phyloP scores from a whole-genome alignment of 2,888 invertebrate genomes.

The Neoscelio sp. region DNA sequence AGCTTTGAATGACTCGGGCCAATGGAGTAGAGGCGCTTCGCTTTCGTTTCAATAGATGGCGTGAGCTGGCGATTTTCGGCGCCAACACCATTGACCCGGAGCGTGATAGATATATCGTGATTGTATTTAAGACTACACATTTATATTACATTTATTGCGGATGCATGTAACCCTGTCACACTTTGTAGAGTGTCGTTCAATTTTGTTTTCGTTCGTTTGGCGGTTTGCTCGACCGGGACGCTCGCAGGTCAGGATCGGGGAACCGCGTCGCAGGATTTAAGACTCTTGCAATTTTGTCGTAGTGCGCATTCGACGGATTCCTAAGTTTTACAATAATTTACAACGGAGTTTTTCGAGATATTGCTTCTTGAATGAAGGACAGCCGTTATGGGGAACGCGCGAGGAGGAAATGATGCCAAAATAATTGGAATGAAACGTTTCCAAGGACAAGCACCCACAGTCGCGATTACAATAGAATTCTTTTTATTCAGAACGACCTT shows the following conservation, averaged over 20 bases:
- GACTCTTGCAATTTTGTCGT: neutral
- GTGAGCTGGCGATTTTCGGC: neutral
- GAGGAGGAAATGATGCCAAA: too few relatives aligned
- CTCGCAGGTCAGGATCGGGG: conserved; percentile 32
- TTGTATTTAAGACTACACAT: conserved; percentile 78
- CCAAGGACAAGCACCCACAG: too few relatives aligned
- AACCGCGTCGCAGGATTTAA: conserved; percentile 7
- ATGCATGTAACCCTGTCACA: conserved; percentile 77
- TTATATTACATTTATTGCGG: conserved; percentile 80
- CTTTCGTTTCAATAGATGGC: conserved; percentile 51
- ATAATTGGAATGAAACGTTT: neutral
- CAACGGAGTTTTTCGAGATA: conserved; percentile 28
- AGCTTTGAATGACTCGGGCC: conserved; percentile 74
- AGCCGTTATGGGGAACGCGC: conserved; percentile 14
- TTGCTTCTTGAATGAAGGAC: conserved; percentile 45
- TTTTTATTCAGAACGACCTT: neutral
- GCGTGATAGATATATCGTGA: conserved; percentile 75
- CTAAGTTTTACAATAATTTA: conserved; percentile 53
- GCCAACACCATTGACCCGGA: conserved; percentile 69
- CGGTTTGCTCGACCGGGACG: conserved; percentile 57
- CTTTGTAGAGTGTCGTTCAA: conserved; percentile 69
- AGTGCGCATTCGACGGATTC: neutral
- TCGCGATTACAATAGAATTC: too few relatives aligned
- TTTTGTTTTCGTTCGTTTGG: conserved; percentile 58
- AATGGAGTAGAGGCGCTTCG: conserved; percentile 66